Base-by-base conservation (phyloP, 1,140 invertebrate species). In the Idris sp. region DNA sequence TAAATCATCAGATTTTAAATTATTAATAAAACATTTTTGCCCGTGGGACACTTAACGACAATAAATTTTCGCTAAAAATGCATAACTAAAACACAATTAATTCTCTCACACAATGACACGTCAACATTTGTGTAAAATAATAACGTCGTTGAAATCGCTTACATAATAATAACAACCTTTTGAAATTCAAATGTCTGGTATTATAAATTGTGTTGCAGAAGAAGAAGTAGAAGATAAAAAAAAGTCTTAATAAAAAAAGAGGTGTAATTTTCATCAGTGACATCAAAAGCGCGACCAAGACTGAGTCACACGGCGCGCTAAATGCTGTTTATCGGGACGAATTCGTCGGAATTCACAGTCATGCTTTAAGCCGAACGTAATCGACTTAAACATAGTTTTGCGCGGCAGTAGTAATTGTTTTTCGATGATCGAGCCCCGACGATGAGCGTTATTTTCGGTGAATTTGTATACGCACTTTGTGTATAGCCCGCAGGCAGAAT, bases 381-480 rank as follows among this genome's bases (percentile, higher is more conserved):
- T n/a, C n/a, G n/a, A n/a, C n/a, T n/a, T n/a, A n/a, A 65, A 54
- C 31, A 46, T 11, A 36, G 31, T 54, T 65, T 38, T 54, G 9
- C 26, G 44, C 44, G 19, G 11, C 19, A 51, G 25, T 10, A 51
- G 44, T 72, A 73, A 73, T 73, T 73, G 59, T 73, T 64, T 67
- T 61, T 41, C 28, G 43, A 53, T 41, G 54, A 71, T 62, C n/a
- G n/a, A n/a, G n/a, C n/a, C n/a, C n/a, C 58, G 48, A 22, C 40
- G 61, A 36, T 22, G 40, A 65, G 31, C 59, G 48, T 74, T 74
- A 74, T 74, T 74, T 74, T 74, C 71, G 71, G 54, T 54, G 69
- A 74, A 74, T 68, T 62, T 48, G 49, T 59, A 62, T 44, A 44
- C 48, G 35, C 46, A 46, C 56, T 40, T 61, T 54, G 61, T 62